Conservation (phyloP, 2,888 invertebrate genomes). For the Drosophila testacea region DNA sequence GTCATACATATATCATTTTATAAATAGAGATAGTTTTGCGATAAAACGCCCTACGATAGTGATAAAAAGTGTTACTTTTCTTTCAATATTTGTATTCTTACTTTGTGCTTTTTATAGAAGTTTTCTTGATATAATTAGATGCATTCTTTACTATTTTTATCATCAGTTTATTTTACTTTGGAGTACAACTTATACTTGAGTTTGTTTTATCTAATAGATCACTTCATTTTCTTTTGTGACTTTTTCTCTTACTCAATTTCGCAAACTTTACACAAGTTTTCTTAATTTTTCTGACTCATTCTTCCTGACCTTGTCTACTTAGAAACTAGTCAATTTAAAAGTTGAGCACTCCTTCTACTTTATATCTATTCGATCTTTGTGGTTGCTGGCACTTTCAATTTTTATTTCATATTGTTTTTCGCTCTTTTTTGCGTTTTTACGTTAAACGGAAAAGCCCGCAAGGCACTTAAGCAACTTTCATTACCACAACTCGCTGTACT, state of each 20-base stretch:
- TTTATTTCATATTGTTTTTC: constrained; percentile 4
- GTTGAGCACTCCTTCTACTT: neutral
- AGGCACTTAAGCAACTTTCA: constrained; percentile 6
- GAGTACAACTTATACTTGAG: neutral
- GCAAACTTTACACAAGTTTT: neutral
- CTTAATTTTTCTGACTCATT: neutral
- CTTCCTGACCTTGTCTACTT: neutral
- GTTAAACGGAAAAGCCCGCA: constrained; percentile 1
- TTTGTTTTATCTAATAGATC: too few species aligned
- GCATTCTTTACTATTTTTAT: too few species aligned
- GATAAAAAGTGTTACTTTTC: constrained; percentile 5
- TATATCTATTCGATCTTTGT: neutral
- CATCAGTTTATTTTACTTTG: too few species aligned
- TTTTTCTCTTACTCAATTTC: too few species aligned
- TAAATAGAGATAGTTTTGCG: constrained; percentile 21
- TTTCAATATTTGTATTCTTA: neutral
- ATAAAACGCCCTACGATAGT: constrained; percentile 24
- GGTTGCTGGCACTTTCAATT: constrained; percentile 1
- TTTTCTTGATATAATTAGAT: too few species aligned
- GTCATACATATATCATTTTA: constrained; percentile 35
- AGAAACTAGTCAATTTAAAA: neutral
- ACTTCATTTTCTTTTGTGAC: too few species aligned
- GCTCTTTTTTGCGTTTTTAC: neutral
- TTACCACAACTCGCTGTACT: constrained; percentile 24
- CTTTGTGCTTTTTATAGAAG: neutral